Conservation (phyloP, 2,113 vertebrate species). For the Otocyon megalotis region DNA sequence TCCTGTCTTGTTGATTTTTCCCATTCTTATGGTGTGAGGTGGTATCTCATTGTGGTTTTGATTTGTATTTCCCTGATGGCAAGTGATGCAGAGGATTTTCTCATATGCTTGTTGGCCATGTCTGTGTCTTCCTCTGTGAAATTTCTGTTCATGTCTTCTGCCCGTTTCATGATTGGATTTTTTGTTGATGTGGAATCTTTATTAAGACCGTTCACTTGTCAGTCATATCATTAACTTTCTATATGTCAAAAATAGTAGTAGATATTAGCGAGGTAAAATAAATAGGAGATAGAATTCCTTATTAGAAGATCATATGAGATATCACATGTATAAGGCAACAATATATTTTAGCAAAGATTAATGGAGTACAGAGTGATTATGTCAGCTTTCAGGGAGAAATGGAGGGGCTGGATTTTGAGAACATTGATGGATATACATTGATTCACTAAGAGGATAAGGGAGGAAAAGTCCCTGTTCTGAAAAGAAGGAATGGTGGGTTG, state of each 20-base stretch:
- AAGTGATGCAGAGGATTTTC: too few species aligned
- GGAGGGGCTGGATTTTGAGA: slow-evolving; percentile 36
- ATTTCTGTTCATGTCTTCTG: too few species aligned
- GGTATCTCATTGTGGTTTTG: too few species aligned
- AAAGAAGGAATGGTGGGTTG: slow-evolving; percentile 15
- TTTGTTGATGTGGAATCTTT: background rate
- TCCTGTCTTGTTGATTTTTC: too few species aligned
- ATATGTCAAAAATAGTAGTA: background rate
- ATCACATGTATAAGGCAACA: background rate
- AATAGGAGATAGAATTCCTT: background rate
- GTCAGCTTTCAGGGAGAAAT: background rate
- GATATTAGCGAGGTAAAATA: background rate
- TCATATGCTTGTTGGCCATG: too few species aligned
- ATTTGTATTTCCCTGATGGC: too few species aligned
- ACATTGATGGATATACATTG: slow-evolving; percentile 32
- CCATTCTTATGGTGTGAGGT: too few species aligned
- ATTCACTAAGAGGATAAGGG: slow-evolving; percentile 41
- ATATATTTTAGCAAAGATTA: slow-evolving; percentile 19
- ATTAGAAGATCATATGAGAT: slow-evolving; percentile 8
- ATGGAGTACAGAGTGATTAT: background rate
- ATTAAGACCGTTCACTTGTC: slow-evolving; percentile 21
- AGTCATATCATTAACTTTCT: background rate
- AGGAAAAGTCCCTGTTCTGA: slow-evolving; percentile 41
- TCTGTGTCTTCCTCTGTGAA: too few species aligned
- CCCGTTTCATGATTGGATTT: too few species aligned